A percentile compares a stretch with the other conserved stretches of the same genome.
Conservation (phyloP, 1,140 invertebrate species). For the Drosophila sulfurigaster region DNA sequence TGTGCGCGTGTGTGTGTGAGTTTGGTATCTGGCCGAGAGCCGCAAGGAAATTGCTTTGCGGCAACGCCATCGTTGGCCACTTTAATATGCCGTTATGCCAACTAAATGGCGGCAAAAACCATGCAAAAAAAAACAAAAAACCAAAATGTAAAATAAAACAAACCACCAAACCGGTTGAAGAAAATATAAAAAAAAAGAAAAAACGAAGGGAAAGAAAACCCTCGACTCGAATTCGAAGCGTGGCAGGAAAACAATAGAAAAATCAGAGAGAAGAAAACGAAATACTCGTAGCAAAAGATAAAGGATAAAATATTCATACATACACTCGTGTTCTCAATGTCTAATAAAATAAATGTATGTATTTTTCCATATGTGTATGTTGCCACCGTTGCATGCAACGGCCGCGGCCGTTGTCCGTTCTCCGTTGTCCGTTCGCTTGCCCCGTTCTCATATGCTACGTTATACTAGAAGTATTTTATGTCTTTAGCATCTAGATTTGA, state of each 20-base stretch:
- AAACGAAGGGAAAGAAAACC: not conserved
- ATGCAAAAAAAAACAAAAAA: slow-evolving; percentile 19
- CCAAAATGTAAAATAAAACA: slow-evolving; percentile 8
- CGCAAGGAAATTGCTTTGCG: slow-evolving; percentile 50
- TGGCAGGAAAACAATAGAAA: slow-evolving; percentile 34
- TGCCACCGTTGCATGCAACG: slow-evolving; percentile 28
- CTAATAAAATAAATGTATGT: slow-evolving; percentile 44
- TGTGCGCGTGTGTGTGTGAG: too few species aligned
- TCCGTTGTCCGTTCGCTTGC: not conserved
- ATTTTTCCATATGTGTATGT: slow-evolving; percentile 47
- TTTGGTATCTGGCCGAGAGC: slow-evolving; percentile 1
- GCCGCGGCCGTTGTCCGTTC: not conserved
- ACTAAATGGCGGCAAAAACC: slow-evolving; percentile 34
- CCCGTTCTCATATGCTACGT: slow-evolving; percentile 21
- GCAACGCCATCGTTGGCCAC: slow-evolving; percentile 46
- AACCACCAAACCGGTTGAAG: slow-evolving; percentile 2
- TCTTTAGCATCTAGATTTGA: slow-evolving; percentile 69
- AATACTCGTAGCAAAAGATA: slow-evolving; percentile 3
- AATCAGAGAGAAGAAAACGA: slow-evolving; percentile 15
- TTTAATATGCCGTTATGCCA: slow-evolving; percentile 72
- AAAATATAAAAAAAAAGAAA: slow-evolving; percentile 6
- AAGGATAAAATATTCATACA: slow-evolving; percentile 57
- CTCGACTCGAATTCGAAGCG: not conserved
- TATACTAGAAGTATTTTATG: slow-evolving; percentile 15
- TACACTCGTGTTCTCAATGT: slow-evolving; percentile 22